Evolutionary conservation across 1,140 invertebrate species (phyloP).

Genomic region (Holcopasites calliopsidis): DNA sequence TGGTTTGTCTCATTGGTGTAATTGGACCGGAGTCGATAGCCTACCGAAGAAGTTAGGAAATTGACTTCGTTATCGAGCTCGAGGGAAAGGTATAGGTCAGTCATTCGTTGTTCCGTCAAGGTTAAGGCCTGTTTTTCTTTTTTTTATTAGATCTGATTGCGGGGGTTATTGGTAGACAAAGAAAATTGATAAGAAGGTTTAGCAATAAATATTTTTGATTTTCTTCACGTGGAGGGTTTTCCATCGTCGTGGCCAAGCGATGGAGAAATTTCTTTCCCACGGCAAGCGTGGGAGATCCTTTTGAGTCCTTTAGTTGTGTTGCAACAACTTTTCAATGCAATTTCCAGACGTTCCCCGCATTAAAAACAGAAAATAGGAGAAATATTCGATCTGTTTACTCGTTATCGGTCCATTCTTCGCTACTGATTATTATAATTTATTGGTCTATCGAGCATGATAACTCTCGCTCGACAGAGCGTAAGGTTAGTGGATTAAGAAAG

Average conservation of each 20-base stretch:
- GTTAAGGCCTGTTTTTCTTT: too few species aligned
- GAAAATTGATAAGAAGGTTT: neutral
- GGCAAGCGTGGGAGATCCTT: neutral
- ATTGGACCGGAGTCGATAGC: neutral
- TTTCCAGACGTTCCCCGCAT: too few species aligned
- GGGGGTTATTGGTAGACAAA: too few species aligned
- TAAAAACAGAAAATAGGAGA: conserved; percentile 22
- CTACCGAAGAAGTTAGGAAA: neutral
- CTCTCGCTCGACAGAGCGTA: conserved; percentile 11
- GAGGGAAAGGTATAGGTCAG: too few species aligned
- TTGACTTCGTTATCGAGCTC: too few species aligned
- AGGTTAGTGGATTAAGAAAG: conserved; percentile 26
- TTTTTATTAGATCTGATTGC: too few species aligned
- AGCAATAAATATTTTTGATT: too few species aligned
- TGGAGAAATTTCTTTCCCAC: neutral
- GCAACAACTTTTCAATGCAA: too few species aligned
- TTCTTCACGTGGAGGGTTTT: neutral
- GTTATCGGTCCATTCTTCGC: neutral
- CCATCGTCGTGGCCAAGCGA: too few species aligned
- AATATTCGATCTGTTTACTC: neutral
- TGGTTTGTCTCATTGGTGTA: neutral
- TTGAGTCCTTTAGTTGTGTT: too few species aligned
- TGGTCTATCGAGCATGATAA: conserved; percentile 27
- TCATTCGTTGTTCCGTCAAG: too few species aligned
- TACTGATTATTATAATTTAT: conserved; percentile 35